A percentile compares a stretch with the other conserved stretches of the same genome.
These are phyloP conservation scores for Synanthedon andrenaeformis DNA, from an alignment of 2,888 invertebrate species.

Conservation along the genomic window DNA sequence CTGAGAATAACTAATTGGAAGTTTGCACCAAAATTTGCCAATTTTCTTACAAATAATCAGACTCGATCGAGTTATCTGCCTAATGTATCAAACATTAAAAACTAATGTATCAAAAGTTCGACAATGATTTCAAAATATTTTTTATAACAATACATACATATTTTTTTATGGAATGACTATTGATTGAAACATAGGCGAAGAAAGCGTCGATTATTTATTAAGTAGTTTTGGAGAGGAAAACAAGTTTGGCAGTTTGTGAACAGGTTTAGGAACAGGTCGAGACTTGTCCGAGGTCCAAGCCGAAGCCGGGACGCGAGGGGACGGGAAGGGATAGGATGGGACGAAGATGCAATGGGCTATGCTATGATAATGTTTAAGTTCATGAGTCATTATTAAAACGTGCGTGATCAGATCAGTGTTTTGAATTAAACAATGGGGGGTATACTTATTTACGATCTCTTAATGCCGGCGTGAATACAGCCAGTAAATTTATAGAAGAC, in stretches of 20 bases:
- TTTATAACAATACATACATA: neutral
- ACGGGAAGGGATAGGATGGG: no score
- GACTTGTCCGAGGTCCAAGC: constrained; percentile 14
- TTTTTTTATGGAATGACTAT: neutral
- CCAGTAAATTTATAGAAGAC: no score
- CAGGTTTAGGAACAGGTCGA: constrained; percentile 14
- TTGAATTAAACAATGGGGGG: no score
- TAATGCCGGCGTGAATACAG: no score
- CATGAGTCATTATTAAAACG: no score
- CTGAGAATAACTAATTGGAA: constrained; percentile 35
- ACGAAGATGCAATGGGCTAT: no score
- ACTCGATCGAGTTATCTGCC: neutral
- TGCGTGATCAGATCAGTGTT: no score
- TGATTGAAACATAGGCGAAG: neutral
- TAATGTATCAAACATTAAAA: no score
- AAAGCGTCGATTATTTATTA: constrained; percentile 7
- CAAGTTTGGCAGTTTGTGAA: neutral
- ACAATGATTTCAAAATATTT: neutral
- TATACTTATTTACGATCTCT: no score
- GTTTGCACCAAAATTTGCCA: neutral
- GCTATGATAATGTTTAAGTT: no score
- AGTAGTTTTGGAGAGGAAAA: constrained; percentile 9
- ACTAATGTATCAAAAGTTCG: neutral
- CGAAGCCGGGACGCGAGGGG: no score
- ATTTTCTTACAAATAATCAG: neutral